phyloP scores from a whole-genome alignment of 2,113 vertebrate species.

The Hiodon alosoides region DNA sequence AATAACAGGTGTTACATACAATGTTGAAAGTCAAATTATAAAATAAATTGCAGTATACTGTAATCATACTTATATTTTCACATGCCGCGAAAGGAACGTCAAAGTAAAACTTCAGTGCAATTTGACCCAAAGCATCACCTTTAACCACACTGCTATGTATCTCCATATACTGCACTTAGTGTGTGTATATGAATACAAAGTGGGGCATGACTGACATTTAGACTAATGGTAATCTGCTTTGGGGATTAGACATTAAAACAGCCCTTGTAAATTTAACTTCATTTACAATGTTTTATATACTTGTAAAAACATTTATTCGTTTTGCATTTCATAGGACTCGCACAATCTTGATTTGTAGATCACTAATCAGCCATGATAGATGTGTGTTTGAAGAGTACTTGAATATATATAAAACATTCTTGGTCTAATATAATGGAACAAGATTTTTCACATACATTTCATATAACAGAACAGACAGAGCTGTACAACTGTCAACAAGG shows the following conservation, averaged over 20 bases:
- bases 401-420: background rate
- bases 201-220: background rate
- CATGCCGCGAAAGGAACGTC: conserved; percentile 89
- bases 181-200: background rate
- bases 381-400: background rate
- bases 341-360: conserved; percentile 2
- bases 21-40: conserved; percentile 73
- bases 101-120: conserved; percentile 96
- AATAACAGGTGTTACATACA: conserved; percentile 56
- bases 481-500: background rate
- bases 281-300: conserved; percentile 2
- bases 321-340: background rate
- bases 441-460: no score
- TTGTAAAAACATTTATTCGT: background rate
- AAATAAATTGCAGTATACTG: conserved; percentile 90
- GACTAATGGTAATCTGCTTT: conserved; percentile 9
- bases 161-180: background rate
- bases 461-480: background rate
- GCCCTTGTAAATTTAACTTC: conserved; percentile 13
- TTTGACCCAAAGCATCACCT: conserved; percentile 63
- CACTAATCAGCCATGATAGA: conserved; percentile 3
- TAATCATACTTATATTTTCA: conserved; percentile 81
- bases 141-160: conserved; percentile 27
- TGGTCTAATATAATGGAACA: background rate
- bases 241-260: background rate